Evolutionary conservation across 2,113 vertebrate genomes (phyloP).

Genomic region (Brienomyrus longianalis): DNA sequence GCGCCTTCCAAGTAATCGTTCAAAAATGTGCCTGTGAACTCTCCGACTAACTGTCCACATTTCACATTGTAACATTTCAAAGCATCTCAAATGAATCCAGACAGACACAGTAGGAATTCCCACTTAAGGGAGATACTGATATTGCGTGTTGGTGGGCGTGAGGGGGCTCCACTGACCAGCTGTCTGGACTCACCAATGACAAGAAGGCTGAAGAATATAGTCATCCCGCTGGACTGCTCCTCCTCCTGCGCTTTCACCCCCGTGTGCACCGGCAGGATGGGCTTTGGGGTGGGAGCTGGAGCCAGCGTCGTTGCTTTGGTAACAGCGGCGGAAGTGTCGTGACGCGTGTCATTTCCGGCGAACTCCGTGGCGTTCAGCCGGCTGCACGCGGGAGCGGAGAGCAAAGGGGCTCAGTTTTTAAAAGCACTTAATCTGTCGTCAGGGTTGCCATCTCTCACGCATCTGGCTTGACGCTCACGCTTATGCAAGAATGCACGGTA

Average conservation of each 20-base stretch:
- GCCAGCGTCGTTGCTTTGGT: constrained; percentile 64
- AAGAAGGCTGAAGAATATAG: constrained; percentile 94
- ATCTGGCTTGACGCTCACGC: not conserved
- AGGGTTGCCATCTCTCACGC: not conserved
- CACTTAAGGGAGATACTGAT: not conserved
- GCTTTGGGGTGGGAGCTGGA: constrained; percentile 70
- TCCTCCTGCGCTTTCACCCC: constrained; percentile 94
- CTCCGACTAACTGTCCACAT: not conserved
- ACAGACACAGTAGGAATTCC: not conserved
- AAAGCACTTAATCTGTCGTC: not conserved
- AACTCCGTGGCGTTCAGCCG: constrained; percentile 72
- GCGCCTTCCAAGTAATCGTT: not conserved
- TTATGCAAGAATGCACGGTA: not conserved
- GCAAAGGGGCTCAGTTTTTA: not conserved
- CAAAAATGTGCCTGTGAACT: not conserved
- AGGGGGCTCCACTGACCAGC: not conserved
- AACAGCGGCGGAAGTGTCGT: constrained; percentile 41
- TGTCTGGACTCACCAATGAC: constrained; percentile 74
- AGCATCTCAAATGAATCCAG: not conserved
- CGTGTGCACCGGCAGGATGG: constrained; percentile 87
- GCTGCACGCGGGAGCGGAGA: constrained; percentile 16
- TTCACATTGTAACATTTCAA: not conserved
- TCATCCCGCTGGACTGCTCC: constrained; percentile 95
- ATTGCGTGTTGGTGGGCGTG: not conserved
- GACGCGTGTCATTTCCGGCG: constrained; percentile 69